Evolutionary conservation across 2,113 vertebrate species (phyloP), one percentile per base, ranked within the genome.

Genomic region (Apus apus): DNA sequence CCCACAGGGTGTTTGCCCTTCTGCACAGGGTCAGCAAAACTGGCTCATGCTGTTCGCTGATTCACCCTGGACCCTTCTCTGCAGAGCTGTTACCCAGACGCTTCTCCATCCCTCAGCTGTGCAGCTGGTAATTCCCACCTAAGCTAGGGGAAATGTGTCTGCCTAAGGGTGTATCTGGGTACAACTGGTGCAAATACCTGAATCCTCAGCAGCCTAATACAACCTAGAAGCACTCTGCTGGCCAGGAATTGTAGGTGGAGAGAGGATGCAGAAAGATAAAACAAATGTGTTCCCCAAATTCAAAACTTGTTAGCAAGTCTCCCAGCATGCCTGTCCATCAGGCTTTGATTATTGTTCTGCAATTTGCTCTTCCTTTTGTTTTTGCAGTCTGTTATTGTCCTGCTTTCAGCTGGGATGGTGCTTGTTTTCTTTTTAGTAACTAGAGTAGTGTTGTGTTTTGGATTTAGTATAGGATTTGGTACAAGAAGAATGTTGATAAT

Each of bases 161-260:
- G 13, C 6, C 0, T 3, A 23, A 65, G 71, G 36, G 17, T 22
- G 9, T 3, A 1, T n/a, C 14, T 2, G n/a, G 20, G 2, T 62
- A 25, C 45, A 43, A 22, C 19, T 25, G 36, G 11, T 62, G 19
- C 3, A 12, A 48, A 60, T 25, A 19, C 61, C 26, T 40, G 27
- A 82, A 1, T 11, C 23, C 74, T 43, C 26, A 5, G 6, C 13
- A 72, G 29, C 34, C 27, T 58, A 36, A 34, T 27, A 25, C 21
- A 51, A 23, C 45, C 50, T 15, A 7, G 11, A 5, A 15, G 8
- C 1, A 29, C 15, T n/a, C 12, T 56, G 29, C 13, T 1, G 1
- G 30, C 18, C 14, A 51, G 40, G 11, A 84, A 66, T 21, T 29
- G 8, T 17, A 16, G 6, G 25, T 8, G 13, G n/a, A 68, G 48